phyloP scores from a whole-genome alignment of 2,797 vertebrate genomes.

The Kryptolebias ocellatus region DNA sequence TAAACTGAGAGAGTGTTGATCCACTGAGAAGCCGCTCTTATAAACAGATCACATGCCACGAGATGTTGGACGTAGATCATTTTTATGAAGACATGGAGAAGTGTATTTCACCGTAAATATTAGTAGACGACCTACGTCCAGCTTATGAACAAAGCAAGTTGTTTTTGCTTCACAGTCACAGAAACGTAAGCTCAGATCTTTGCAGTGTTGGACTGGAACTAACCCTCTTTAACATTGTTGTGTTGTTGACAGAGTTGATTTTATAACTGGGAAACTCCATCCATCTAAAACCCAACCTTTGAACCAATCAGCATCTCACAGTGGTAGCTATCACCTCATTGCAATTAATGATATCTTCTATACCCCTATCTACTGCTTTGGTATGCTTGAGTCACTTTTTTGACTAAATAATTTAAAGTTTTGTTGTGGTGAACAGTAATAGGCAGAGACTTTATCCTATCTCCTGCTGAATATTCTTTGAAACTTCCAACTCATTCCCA shows the following conservation, averaged over 20 bases:
- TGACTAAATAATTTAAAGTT: too few relatives aligned
- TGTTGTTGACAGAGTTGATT: not conserved
- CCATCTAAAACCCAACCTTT: not conserved
- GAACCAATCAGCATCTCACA: not conserved
- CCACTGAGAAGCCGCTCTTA: not conserved
- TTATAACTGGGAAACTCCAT: not conserved
- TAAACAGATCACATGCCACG: not conserved
- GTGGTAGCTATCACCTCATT: not conserved
- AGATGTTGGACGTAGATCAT: not conserved
- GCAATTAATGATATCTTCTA: too few relatives aligned
- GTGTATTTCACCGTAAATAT: not conserved
- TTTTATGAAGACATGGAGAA: not conserved
- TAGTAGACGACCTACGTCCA: not conserved
- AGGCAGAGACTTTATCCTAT: too few relatives aligned
- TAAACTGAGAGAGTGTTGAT: not conserved
- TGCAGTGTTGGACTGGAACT: not conserved
- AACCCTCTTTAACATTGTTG: not conserved
- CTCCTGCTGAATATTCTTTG: too few relatives aligned
- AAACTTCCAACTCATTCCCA: too few relatives aligned
- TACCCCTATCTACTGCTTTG: not conserved
- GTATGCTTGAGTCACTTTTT: not conserved
- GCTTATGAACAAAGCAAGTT: not conserved
- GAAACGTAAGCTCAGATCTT: slow-evolving; percentile 4
- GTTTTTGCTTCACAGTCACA: not conserved
- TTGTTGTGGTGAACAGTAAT: too few relatives aligned